A percentile compares a stretch with the other conserved stretches of the same genome.
Evolutionary conservation across 2,113 vertebrate genomes (phyloP).

Genomic region (Poecile atricapillus): DNA sequence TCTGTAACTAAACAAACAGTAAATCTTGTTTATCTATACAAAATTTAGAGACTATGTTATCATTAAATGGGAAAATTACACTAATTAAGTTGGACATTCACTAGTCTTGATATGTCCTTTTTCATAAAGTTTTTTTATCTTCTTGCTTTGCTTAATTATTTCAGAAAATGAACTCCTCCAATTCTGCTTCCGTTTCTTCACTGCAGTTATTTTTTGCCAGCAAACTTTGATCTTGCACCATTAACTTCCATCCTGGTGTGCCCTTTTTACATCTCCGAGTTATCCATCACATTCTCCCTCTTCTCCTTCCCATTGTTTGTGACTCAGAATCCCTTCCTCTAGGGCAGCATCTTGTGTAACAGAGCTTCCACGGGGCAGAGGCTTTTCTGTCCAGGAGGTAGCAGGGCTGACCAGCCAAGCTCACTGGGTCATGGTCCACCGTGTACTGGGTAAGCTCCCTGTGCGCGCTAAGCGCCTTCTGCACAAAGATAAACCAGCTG

Average conservation of each 20-base stretch:
- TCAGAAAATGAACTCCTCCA: not conserved
- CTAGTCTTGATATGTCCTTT: not conserved
- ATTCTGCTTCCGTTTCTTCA: not conserved
- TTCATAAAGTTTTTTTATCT: not conserved
- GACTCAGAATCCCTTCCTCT: not conserved
- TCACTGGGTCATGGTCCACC: fast-evolving
- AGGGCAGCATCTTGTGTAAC: not conserved
- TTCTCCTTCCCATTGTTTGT: not conserved
- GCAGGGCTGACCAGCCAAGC: not conserved
- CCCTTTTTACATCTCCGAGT: no score
- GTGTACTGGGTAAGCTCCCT: fast-evolving
- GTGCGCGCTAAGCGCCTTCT: fast-evolving
- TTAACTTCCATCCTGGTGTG: not conserved
- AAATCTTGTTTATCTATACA: not conserved
- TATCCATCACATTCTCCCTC: not conserved
- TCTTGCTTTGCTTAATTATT: not conserved
- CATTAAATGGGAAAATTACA: not conserved
- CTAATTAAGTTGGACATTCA: not conserved
- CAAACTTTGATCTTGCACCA: not conserved
- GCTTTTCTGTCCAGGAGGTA: not conserved
- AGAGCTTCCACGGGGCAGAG: not conserved
- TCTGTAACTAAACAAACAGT: not conserved
- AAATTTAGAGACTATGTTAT: not conserved
- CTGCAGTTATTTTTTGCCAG: not conserved
- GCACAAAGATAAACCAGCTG: not conserved